These are phyloP conservation scores for Lycaena phlaeas DNA, from an alignment of 2,888 invertebrate genomes.

Conservation along the genomic window DNA sequence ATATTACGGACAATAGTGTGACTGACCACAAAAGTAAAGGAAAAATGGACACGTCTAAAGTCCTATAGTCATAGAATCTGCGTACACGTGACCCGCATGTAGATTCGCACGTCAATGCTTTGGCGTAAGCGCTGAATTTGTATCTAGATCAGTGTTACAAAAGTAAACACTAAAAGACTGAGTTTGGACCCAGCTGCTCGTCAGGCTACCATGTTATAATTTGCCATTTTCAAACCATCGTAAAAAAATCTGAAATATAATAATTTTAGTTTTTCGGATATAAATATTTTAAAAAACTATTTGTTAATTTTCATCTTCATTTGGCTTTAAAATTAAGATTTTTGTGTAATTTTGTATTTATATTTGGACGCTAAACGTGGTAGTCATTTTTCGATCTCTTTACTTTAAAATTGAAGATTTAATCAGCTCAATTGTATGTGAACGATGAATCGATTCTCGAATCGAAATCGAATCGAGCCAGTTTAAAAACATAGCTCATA, in stretches of 20 bases:
- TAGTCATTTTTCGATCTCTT: not conserved
- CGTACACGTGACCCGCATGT: constrained; percentile 25
- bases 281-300: not conserved
- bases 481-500: constrained; percentile 16
- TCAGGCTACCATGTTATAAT: not conserved
- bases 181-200: constrained; percentile 8
- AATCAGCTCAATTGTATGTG: not conserved
- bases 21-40: constrained; percentile 35
- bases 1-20: constrained; percentile 60
- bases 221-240: not conserved
- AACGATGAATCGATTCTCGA: not conserved
- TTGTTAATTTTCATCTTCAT: not conserved
- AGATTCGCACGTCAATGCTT: constrained; percentile 20
- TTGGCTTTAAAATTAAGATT: not conserved
- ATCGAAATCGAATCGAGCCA: constrained; percentile 12
- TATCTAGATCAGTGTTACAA: constrained; percentile 8
- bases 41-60: constrained; percentile 37
- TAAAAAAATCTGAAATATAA: not conserved
- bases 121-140: constrained; percentile 10
- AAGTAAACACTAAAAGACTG: constrained; percentile 12
- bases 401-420: not conserved
- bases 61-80: constrained; percentile 48
- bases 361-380: not conserved
- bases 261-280: not conserved
- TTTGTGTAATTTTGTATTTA: constrained; percentile 1